Evolutionary conservation across 2,888 invertebrate species (phyloP), one percentile per base, ranked within the genome.

Genomic region (Polydrusus pterygomalis): DNA sequence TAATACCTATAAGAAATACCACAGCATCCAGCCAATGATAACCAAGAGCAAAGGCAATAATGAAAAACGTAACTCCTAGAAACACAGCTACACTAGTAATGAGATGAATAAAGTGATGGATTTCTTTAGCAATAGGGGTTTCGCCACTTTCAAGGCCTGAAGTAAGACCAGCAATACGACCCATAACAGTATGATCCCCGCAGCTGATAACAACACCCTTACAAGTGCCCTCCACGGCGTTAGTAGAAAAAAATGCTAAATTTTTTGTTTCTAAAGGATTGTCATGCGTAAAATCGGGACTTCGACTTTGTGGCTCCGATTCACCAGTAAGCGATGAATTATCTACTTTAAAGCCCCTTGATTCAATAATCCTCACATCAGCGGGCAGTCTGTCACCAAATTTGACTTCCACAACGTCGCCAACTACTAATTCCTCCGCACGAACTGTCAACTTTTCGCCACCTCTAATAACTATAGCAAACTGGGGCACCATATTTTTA

Each of bases 1-100:
- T 99, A 89, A 99, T 99, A 87, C 99, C 99, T 88, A 99, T 99
- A 84, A 98, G 91, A 93, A 99, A 99, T 89, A 99, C 98, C 82
- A 99, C 98, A 86, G 99, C 98, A 88, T 99, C 99, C 84, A 99
- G 91, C 98, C 98, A 99, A 88, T 97, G 96, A 89, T 99, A 99
- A 84, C 98, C 98, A 83, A 99, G 93, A 86, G 97, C 94, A 89
- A 99, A 97, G 78, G 99, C 98, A 86, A 99, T 98, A 75, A 98
- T 87, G 92, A 99, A 99, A 93, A 99, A 99, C 56, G 98, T 95
- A 34, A 99, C 95, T 81, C 97, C 97, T 82, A 97, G 92, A 89
- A 97, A 97, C 79, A 97, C 97, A 83, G 97, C 97, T 81, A 96
- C 96, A 80, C 97, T 97, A 80, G 98, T 98, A 88, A 99, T 99